These are phyloP conservation scores for Formica selysi DNA, from an alignment of 1,140 invertebrate genomes.

Conservation along the genomic window DNA sequence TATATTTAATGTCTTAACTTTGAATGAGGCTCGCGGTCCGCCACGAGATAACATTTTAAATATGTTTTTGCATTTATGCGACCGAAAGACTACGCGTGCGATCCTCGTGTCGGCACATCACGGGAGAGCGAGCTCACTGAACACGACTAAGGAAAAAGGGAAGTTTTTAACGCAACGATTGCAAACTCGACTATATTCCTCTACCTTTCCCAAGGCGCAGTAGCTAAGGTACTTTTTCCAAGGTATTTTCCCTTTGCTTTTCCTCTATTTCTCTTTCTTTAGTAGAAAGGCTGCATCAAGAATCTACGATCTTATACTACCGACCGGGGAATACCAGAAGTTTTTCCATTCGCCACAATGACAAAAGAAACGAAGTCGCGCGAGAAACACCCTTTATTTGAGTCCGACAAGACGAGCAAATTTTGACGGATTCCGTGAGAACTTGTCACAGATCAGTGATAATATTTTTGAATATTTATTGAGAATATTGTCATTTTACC, in stretches of 20 bases:
- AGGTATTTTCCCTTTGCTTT: slow-evolving; percentile 61
- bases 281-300: slow-evolving; percentile 69
- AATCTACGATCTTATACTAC: slow-evolving; percentile 70
- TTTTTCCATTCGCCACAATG: slow-evolving; percentile 75
- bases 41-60: slow-evolving; percentile 83
- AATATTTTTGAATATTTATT: slow-evolving; percentile 16
- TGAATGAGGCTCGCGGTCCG: slow-evolving; percentile 79
- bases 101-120: background rate
- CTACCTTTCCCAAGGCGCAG: slow-evolving; percentile 31
- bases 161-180: slow-evolving; percentile 68
- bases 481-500: background rate
- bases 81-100: slow-evolving; percentile 44
- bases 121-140: slow-evolving; percentile 9
- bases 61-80: slow-evolving; percentile 82
- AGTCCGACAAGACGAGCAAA: slow-evolving; percentile 33
- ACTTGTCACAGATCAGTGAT: background rate
- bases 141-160: slow-evolving; percentile 43
- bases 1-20: slow-evolving; percentile 86
- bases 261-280: slow-evolving; percentile 61
- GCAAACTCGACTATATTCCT: slow-evolving; percentile 46
- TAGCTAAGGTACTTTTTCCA: slow-evolving; percentile 64
- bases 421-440: slow-evolving; percentile 19
- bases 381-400: slow-evolving; percentile 45
- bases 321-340: slow-evolving; percentile 73
- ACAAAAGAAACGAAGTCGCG: slow-evolving; percentile 53